phyloP scores from a whole-genome alignment of 2,113 vertebrate species.

The Thermophis baileyi region DNA sequence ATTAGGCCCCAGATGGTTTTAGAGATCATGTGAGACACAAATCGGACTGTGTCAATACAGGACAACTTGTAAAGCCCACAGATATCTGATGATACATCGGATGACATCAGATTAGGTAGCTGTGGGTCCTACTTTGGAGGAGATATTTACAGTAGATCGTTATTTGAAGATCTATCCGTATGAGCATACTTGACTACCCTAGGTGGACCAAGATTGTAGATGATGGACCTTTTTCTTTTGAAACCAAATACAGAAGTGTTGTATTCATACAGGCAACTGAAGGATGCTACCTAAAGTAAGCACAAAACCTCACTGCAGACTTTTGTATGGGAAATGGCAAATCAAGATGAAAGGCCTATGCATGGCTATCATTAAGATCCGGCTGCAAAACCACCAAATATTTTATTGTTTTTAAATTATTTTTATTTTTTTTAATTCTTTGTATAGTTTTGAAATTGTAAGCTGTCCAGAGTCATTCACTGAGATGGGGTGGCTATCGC shows the following conservation, averaged over 20 bases:
- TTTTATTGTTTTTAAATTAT: neutral
- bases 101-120: neutral
- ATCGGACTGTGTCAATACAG: conserved; percentile 4
- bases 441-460: neutral
- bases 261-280: neutral
- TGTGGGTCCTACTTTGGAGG: neutral
- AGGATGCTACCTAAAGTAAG: neutral
- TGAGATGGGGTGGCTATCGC: too few species aligned
- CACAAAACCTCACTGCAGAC: neutral
- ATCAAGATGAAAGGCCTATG: neutral
- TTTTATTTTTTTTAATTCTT: neutral
- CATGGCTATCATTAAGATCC: neutral
- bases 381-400: neutral
- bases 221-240: neutral
- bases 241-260: neutral
- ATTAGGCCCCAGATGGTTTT: conserved; percentile 17
- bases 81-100: neutral
- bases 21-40: neutral
- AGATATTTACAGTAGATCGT: too few species aligned
- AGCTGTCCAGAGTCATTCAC: neutral
- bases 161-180: neutral
- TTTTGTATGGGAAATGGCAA: neutral
- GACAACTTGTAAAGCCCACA: neutral
- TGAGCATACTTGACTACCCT: neutral
- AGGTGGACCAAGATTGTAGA: neutral